Evolutionary conservation across 2,113 vertebrate genomes (phyloP).

Genomic region (Columba livia): DNA sequence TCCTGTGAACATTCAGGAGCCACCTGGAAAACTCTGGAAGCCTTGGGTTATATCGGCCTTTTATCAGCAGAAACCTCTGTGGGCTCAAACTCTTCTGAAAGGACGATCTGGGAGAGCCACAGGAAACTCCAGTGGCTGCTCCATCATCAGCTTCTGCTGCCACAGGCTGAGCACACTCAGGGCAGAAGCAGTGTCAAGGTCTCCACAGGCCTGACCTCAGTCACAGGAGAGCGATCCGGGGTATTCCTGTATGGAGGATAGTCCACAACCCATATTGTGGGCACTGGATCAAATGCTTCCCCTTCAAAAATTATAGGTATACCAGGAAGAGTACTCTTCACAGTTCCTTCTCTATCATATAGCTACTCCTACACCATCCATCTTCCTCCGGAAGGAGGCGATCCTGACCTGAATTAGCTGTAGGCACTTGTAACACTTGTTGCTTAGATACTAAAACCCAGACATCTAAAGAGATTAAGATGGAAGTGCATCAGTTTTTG

Average conservation of each 20-base stretch:
- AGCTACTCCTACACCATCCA: background rate
- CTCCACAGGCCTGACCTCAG: background rate
- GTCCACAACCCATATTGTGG: background rate
- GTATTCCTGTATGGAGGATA: background rate
- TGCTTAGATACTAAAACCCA: background rate
- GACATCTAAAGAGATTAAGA: background rate
- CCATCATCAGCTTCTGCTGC: background rate
- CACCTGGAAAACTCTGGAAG: background rate
- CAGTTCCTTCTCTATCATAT: background rate
- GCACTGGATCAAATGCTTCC: background rate
- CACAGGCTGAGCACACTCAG: background rate
- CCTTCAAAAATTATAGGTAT: rapidly evolving
- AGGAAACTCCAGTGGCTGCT: background rate
- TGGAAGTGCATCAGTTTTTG: background rate
- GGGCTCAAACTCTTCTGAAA: background rate
- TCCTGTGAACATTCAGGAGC: background rate
- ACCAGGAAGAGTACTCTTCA: rapidly evolving
- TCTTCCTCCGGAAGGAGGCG: background rate
- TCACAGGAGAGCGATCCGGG: background rate
- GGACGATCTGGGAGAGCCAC: background rate
- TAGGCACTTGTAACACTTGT: background rate
- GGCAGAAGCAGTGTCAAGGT: background rate
- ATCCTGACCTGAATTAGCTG: background rate
- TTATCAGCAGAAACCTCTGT: background rate
- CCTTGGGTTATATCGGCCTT: rapidly evolving